Evolutionary conservation across 2,113 vertebrate genomes (phyloP).

Genomic region (Neodon shergylaensis): DNA sequence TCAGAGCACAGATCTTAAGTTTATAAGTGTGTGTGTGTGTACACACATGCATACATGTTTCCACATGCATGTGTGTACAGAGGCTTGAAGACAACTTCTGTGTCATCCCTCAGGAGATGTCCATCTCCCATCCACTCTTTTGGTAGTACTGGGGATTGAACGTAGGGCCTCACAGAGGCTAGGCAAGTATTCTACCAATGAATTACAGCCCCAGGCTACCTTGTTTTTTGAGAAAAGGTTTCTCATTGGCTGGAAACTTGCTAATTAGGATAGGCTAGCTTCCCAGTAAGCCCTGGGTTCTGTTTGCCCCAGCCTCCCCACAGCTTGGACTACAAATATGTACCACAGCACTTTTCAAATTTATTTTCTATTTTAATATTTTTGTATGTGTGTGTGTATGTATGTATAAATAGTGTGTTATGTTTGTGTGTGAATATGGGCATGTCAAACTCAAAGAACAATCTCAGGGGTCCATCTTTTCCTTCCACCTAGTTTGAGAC

Average conservation of each 20-base stretch:
- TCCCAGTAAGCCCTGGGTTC: background rate
- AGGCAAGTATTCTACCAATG: background rate
- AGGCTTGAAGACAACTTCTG: background rate
- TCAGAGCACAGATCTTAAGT: background rate
- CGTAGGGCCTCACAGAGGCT: background rate
- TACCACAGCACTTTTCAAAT: background rate
- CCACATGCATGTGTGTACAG: background rate
- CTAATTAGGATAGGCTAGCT: background rate
- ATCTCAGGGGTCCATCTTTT: background rate
- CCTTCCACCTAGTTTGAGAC: background rate
- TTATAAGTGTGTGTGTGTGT: too few relatives aligned
- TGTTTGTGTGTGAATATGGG: background rate
- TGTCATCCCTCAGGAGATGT: background rate
- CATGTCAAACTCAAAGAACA: background rate
- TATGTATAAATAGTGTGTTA: background rate
- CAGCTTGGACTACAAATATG: background rate
- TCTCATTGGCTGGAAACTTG: background rate
- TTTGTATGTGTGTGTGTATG: background rate
- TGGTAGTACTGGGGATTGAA: background rate
- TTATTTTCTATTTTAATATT: background rate
- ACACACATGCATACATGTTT: background rate
- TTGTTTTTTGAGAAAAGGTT: background rate
- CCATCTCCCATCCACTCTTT: background rate
- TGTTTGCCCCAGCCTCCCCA: background rate
- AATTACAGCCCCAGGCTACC: background rate